Percentiles rank a stretch among this genome's conserved stretches.
Evolutionary conservation across 2,888 invertebrate species (phyloP).

Genomic region (Rhagonycha fulva): DNA sequence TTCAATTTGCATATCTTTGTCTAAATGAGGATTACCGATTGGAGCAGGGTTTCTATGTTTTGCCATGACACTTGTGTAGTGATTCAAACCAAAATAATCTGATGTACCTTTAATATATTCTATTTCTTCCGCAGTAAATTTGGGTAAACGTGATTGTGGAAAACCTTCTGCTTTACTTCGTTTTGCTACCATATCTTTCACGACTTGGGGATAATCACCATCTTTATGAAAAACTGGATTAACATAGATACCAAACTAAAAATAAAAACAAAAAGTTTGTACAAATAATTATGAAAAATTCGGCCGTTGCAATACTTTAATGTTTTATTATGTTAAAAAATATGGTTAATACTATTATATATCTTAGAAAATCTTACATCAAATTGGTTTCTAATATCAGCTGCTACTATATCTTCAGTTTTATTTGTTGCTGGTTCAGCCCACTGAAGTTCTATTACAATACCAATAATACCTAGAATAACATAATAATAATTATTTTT

Average conservation of each 20-base stretch:
- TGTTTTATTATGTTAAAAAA: too few relatives aligned
- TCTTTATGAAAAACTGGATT: constrained; percentile 60
- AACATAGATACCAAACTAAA: constrained; percentile 58
- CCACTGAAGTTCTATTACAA: too few relatives aligned
- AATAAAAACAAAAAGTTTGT: background rate
- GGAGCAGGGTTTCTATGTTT: background rate
- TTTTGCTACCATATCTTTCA: constrained; percentile 59
- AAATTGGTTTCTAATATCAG: too few relatives aligned
- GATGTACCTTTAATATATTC: constrained; percentile 52
- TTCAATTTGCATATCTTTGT: constrained; percentile 31
- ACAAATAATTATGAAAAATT: background rate
- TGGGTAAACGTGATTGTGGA: constrained; percentile 61
- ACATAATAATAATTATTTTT: too few relatives aligned
- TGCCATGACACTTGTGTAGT: constrained; percentile 51
- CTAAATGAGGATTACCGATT: constrained; percentile 3
- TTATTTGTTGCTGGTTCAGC: too few relatives aligned
- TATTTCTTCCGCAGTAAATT: constrained; percentile 59
- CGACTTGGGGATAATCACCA: constrained; percentile 63
- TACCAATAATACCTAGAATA: too few relatives aligned
- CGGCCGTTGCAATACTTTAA: too few relatives aligned
- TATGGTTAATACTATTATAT: too few relatives aligned
- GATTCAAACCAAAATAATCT: constrained; percentile 59
- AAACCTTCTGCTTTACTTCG: constrained; percentile 61
- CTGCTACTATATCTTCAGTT: too few relatives aligned
- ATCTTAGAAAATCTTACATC: too few relatives aligned